A percentile compares a stretch with the other conserved stretches of the same genome.
Conservation (phyloP, 2,888 invertebrate species). For the Deilephila porcellus region DNA sequence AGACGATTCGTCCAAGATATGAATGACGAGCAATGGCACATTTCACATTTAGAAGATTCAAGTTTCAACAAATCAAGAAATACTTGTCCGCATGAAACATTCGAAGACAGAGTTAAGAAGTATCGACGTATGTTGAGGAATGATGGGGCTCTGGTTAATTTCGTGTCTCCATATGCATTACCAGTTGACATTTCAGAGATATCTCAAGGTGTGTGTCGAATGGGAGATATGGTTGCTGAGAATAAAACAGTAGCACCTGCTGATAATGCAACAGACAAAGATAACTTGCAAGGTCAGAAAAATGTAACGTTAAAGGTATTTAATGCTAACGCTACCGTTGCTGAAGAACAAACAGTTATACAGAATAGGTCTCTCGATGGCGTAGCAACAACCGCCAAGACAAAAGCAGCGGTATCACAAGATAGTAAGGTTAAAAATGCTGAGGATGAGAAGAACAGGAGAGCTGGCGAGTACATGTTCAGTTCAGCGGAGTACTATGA, state of each 20-base stretch:
- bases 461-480: slow-evolving; percentile 66
- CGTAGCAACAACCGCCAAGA: slow-evolving; percentile 39
- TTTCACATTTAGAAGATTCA: slow-evolving; percentile 56
- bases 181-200: slow-evolving; percentile 39
- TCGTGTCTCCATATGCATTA: slow-evolving; percentile 58
- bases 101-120: slow-evolving; percentile 51
- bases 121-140: slow-evolving; percentile 56
- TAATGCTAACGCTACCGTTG: slow-evolving; percentile 23
- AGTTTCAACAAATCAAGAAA: slow-evolving; percentile 46
- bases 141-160: slow-evolving; percentile 60
- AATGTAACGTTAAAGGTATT: neutral
- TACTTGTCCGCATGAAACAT: slow-evolving; percentile 54
- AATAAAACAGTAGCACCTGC: neutral
- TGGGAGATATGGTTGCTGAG: neutral
- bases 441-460: slow-evolving; percentile 43
- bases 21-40: slow-evolving; percentile 60
- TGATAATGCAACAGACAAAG: neutral
- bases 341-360: slow-evolving; percentile 26
- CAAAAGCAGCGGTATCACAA: slow-evolving; percentile 30
- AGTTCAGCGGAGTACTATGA: slow-evolving; percentile 73
- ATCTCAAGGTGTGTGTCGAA: neutral
- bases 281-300: neutral
- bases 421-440: slow-evolving; percentile 36
- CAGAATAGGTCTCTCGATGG: slow-evolving; percentile 28
- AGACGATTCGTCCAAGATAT: slow-evolving; percentile 55